A percentile compares a stretch with the other conserved stretches of the same genome.
Conservation (phyloP, 2,797 vertebrate genomes). For the Pseudomugil gertrudae region DNA sequence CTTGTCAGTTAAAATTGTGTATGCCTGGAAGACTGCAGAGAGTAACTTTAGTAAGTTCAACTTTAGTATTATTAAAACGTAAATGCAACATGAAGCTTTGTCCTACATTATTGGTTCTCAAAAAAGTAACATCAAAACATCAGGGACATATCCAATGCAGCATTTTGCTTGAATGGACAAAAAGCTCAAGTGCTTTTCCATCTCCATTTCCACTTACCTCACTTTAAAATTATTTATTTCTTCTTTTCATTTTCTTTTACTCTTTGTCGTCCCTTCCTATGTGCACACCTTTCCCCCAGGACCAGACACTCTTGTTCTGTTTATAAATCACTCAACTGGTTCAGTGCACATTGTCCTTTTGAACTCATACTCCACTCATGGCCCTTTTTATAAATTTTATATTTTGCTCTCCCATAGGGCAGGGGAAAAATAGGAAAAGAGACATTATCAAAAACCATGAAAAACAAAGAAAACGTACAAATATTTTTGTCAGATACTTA, state of each 20-base stretch:
- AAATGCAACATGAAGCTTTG: background rate
- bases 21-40: background rate
- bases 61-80: slow-evolving; percentile 7
- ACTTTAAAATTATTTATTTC: background rate
- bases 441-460: background rate
- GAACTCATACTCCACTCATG: slow-evolving; percentile 12
- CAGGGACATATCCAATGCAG: background rate
- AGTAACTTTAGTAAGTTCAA: slow-evolving; percentile 1
- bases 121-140: slow-evolving; percentile 6
- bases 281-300: slow-evolving; percentile 8
- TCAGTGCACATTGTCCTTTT: slow-evolving; percentile 32
- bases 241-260: slow-evolving; percentile 1
- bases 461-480: background rate
- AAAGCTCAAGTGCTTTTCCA: background rate
- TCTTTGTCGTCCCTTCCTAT: slow-evolving; percentile 4
- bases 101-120: slow-evolving; percentile 1
- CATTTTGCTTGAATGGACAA: background rate
- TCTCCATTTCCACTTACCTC: background rate
- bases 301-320: slow-evolving; percentile 17
- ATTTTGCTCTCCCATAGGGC: background rate
- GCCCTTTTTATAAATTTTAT: slow-evolving; percentile 20
- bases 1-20: background rate
- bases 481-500: background rate
- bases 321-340: slow-evolving; percentile 27
- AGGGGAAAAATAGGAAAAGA: background rate